Conservation (phyloP, 2,888 invertebrate genomes). For the Byasa hedistus region DNA sequence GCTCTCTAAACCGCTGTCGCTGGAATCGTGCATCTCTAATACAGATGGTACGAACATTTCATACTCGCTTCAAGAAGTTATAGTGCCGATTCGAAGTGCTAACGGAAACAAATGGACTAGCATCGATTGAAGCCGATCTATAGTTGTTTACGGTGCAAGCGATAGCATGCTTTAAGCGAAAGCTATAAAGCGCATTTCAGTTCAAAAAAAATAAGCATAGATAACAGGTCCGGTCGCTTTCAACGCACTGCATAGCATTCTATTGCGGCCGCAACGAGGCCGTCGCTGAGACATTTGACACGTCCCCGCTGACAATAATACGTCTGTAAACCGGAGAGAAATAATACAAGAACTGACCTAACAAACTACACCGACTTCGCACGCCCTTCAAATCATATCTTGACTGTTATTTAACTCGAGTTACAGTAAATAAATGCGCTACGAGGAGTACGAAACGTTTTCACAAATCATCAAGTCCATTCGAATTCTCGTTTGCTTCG, state of each 20-base stretch:
- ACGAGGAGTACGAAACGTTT: constrained; percentile 39
- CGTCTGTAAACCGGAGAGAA: constrained; percentile 57
- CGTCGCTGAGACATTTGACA: constrained; percentile 73
- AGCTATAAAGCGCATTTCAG: constrained; percentile 46
- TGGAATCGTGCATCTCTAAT: constrained; percentile 66
- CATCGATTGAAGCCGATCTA: constrained; percentile 61
- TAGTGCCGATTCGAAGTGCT: constrained; percentile 60
- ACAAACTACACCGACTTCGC: constrained; percentile 22
- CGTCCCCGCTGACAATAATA: constrained; percentile 65
- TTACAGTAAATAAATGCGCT: neutral
- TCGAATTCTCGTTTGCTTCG: constrained; percentile 58
- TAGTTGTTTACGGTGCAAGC: constrained; percentile 37
- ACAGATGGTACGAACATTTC: constrained; percentile 58
- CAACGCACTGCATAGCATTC: constrained; percentile 66
- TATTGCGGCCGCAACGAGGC: constrained; percentile 69
- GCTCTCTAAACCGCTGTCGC: constrained; percentile 43
- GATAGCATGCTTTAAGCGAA: constrained; percentile 39
- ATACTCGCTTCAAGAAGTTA: constrained; percentile 65
- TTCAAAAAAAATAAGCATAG: constrained; percentile 44
- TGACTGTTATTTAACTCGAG: neutral
- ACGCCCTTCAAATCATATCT: constrained; percentile 1
- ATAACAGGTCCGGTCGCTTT: constrained; percentile 70
- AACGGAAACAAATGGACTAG: constrained; percentile 76
- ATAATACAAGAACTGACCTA: constrained; percentile 41
- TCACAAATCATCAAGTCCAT: constrained; percentile 62